Base-by-base conservation (phyloP, 2,888 invertebrate species). In the Nymphalis c-album region DNA sequence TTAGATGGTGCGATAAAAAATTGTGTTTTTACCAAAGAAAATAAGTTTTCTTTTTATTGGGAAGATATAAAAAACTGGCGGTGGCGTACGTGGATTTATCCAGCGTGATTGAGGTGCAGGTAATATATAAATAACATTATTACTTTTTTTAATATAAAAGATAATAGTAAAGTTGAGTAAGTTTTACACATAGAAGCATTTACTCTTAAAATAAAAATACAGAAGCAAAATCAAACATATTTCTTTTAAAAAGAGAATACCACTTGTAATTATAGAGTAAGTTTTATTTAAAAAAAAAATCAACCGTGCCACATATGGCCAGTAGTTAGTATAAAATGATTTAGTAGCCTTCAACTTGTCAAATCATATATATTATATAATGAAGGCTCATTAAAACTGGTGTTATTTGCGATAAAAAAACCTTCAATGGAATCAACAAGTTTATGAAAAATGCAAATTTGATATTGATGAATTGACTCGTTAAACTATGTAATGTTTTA, bases 61-160 rank as follows among this genome's bases (percentile, higher is more conserved):
- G 80, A 82, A 85, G 87, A 78, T 71, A 73, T 69, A 73, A 80
- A 93, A 92, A 93, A 84, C 91, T 93, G 93, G 95, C 94, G 89
- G 93, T 95, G 92, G 95, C 95, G 81, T 95, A 95, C 93, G 95
- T 95, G 87, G 95, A 95, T 84, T 94, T 95, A 92, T 94, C 95
- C 80, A 95, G 95, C 80, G 95, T 95, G 86, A 95, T 95, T 86
- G 95, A 95, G 93, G 94, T 95, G 85, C 95, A 95, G 95, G 95
- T 95, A 92, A 90, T 65, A 57, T 51, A 13, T n/a, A 58, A 18
- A n/a, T 50, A 7, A 35, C 48, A 16, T 48, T 46, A 18, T 7
- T 45, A 8, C 13, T 62, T 18, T 35, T 40, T 40, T 17, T 6
- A 4, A 18, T 13, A 20, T 20, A 18, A 1, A 59, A 59, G 31